These are phyloP conservation scores for Pemphigus obesinymphae DNA, from an alignment of 1,140 invertebrate species.

Conservation along the genomic window DNA sequence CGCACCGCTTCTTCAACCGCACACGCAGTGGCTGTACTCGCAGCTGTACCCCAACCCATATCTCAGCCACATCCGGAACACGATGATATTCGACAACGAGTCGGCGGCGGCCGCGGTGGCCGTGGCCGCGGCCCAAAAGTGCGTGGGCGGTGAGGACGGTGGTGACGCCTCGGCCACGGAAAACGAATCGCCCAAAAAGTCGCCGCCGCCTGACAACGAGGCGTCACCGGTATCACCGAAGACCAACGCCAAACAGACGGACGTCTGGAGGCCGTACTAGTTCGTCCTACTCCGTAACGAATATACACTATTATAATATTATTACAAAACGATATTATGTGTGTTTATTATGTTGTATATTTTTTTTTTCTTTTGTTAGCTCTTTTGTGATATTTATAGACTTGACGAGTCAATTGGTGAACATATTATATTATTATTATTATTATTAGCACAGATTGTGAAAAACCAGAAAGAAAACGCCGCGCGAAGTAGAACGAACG, in stretches of 20 bases:
- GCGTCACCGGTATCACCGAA: background rate
- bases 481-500: no score
- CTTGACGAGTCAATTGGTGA: no score
- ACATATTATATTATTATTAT: no score
- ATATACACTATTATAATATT: no score
- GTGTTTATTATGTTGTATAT: background rate
- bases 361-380: background rate
- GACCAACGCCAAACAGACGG: conserved; percentile 41
- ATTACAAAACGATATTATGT: no score
- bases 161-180: background rate
- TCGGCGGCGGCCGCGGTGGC: conserved; percentile 11
- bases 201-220: conserved; percentile 4
- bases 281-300: no score
- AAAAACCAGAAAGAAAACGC: no score
- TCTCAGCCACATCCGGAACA: conserved; percentile 38
- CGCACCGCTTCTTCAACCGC: conserved; percentile 64
- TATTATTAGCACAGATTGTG: no score
- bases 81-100: conserved; percentile 43
- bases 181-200: background rate
- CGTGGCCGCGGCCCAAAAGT: conserved; percentile 38
- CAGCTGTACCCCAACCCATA: conserved; percentile 57
- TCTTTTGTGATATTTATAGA: no score
- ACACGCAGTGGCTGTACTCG: conserved; percentile 68
- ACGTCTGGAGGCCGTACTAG: conserved; percentile 46
- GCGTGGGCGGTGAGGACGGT: conserved; percentile 41